These are phyloP conservation scores for Drosophila kepulauana DNA, from an alignment of 1,140 invertebrate species.

Conservation along the genomic window DNA sequence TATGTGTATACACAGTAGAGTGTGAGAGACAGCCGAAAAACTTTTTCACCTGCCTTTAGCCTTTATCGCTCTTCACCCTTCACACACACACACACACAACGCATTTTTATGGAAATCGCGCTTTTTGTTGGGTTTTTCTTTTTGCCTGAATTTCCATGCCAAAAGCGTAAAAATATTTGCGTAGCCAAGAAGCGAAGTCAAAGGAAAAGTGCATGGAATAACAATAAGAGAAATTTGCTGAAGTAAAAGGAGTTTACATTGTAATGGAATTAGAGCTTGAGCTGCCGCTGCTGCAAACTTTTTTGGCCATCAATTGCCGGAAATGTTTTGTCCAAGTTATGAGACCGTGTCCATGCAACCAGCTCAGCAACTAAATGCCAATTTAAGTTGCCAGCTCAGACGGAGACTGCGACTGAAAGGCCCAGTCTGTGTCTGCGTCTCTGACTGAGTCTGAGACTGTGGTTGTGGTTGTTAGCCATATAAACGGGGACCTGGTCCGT, in stretches of 20 bases:
- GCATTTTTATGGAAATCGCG: slow-evolving; percentile 37
- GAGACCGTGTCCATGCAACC: slow-evolving; percentile 46
- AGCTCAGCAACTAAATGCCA: slow-evolving; percentile 54
- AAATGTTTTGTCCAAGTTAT: slow-evolving; percentile 67
- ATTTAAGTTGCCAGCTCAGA: slow-evolving; percentile 38
- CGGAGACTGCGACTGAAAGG: background rate
- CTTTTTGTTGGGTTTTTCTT: slow-evolving; percentile 8
- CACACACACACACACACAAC: background rate
- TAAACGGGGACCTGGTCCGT: background rate
- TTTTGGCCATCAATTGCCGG: slow-evolving; percentile 47
- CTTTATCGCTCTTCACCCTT: background rate
- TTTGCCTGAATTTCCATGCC: slow-evolving; percentile 40
- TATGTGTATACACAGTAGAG: background rate
- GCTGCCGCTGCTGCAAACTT: slow-evolving; percentile 16
- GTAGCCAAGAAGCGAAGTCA: slow-evolving; percentile 54
- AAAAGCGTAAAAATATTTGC: slow-evolving; percentile 69
- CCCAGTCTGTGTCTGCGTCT: slow-evolving; percentile 15
- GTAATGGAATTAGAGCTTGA: slow-evolving; percentile 55
- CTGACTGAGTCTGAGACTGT: slow-evolving; percentile 10
- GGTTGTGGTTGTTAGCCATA: slow-evolving; percentile 2
- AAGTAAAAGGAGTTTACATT: slow-evolving; percentile 29
- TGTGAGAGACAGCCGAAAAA: slow-evolving; percentile 29
- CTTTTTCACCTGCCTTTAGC: slow-evolving; percentile 7
- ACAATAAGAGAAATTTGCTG: slow-evolving; percentile 53
- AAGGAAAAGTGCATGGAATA: slow-evolving; percentile 37